These are phyloP conservation scores for Rhynchotus rufescens DNA, from an alignment of 2,797 vertebrate genomes.

Conservation along the genomic window DNA sequence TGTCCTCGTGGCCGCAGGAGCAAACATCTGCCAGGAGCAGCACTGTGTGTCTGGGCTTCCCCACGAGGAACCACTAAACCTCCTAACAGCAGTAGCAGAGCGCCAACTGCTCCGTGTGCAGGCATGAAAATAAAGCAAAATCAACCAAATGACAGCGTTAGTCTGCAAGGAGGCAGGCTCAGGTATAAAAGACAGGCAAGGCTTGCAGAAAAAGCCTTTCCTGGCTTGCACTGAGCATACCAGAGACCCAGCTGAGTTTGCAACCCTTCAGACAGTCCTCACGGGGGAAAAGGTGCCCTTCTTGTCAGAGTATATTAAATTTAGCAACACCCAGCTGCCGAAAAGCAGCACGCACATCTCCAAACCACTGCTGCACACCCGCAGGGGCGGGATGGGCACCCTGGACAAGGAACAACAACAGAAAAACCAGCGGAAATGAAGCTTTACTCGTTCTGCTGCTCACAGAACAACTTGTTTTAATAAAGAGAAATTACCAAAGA, in stretches of 20 bases:
- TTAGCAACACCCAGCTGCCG: not conserved
- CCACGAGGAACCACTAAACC: not conserved
- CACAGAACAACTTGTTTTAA: conserved; percentile 67
- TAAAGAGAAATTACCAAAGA: conserved; percentile 64
- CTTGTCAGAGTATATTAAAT: not conserved
- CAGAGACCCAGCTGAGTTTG: not conserved
- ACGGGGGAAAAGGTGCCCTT: not conserved
- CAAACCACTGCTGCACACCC: not conserved
- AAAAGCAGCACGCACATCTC: not conserved
- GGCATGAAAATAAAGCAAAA: not conserved
- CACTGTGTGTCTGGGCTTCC: not conserved
- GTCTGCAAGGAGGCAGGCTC: not conserved
- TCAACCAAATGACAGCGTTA: fast-evolving
- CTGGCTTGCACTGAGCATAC: not conserved
- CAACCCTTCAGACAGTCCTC: not conserved
- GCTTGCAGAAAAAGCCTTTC: not conserved
- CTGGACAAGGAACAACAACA: not conserved
- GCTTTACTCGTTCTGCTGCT: conserved; percentile 56
- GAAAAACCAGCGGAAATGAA: conserved; percentile 54
- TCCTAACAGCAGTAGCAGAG: not conserved
- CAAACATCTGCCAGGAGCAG: not conserved
- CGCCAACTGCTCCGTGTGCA: not conserved
- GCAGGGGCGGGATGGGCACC: not conserved
- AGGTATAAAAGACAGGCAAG: not conserved
- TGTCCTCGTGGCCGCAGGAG: not conserved